phyloP scores from a whole-genome alignment of 2,113 vertebrate genomes.

The Elephas maximus region DNA sequence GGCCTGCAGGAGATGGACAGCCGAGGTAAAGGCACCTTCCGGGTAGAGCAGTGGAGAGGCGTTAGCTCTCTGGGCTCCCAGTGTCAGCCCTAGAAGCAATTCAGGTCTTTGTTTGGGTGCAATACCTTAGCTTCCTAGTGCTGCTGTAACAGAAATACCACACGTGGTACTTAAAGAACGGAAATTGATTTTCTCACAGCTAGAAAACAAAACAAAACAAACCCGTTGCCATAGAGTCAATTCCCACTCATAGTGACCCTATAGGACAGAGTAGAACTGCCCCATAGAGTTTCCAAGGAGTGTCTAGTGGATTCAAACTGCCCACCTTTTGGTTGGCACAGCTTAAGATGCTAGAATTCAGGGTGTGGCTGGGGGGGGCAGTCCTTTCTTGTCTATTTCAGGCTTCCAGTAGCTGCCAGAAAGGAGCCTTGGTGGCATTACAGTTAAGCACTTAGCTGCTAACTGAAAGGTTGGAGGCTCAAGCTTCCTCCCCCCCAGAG shows the following conservation, averaged over 20 bases:
- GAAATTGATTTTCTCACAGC: not conserved
- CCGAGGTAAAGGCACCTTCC: not conserved
- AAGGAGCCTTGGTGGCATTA: too few relatives aligned
- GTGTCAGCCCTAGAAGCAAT: not conserved
- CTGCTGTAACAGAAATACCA: not conserved
- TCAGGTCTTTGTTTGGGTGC: not conserved
- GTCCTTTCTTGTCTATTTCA: not conserved
- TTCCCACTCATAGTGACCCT: too few relatives aligned
- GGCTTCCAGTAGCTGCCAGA: not conserved
- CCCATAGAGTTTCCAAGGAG: too few relatives aligned
- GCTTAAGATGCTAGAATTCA: not conserved
- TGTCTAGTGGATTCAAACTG: too few relatives aligned
- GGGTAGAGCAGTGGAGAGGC: not conserved
- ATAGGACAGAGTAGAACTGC: too few relatives aligned
- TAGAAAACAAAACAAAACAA: too few relatives aligned
- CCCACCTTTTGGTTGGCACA: too few relatives aligned
- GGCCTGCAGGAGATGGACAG: rapidly evolving
- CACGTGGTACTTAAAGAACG: not conserved
- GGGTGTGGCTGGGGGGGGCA: not conserved
- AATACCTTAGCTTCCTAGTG: not conserved
- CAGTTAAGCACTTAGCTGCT: not conserved
- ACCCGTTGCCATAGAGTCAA: too few relatives aligned
- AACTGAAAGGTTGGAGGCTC: not conserved
- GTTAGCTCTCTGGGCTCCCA: not conserved
- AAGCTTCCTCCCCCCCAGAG: not conserved